Base-by-base conservation (phyloP, 2,888 invertebrate species). In the Mimas tiliae region DNA sequence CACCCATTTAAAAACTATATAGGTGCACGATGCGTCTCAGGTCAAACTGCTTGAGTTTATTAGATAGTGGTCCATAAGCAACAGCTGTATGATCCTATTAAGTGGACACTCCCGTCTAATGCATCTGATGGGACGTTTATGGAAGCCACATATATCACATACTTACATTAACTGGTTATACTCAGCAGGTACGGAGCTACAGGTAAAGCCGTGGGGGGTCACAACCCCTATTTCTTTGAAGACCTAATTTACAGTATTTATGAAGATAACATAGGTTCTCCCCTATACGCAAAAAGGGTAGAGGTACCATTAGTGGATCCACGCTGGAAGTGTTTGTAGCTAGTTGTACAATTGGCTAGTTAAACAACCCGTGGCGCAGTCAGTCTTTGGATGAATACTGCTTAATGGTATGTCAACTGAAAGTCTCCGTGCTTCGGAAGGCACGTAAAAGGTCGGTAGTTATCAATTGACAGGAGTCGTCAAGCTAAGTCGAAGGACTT, bases 41-140 rank as follows among this genome's bases (percentile, higher is more conserved):
- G 55, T 67, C 63, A 9, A 69, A 71, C 68, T 68, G 70, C 67
- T 64, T 64, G 42, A 67, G 68, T 74, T 74, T 78, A 72, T 64
- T 68, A 74, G 73, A 75, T 78, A 48, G 48, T 47, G 58, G 38
- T 55, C 14, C 33, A 52, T 52, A 75, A 70, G 69, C 48, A 55
- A 64, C 65, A 65, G 73, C 70, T 34, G 50, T 65, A 71, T 76
- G 74, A 76, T 74, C 74, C 68, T 72, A 81, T 84, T 84, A 85
- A 48, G 62, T 45, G 65, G 74, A 74, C 84, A 77, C 81, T 83
- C 73, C 71, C 69, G 3, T 64, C 71, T 84, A 84, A 83, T 84
- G 83, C 83, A 83, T 65, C 70, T 12, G 42, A 48, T 65, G 48
- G 53, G 48, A 58, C 38, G 58, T 58, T 38, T 50, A 65, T 53